Evolutionary conservation across 2,113 vertebrate species (phyloP).

Genomic region (Microtus oregoni): DNA sequence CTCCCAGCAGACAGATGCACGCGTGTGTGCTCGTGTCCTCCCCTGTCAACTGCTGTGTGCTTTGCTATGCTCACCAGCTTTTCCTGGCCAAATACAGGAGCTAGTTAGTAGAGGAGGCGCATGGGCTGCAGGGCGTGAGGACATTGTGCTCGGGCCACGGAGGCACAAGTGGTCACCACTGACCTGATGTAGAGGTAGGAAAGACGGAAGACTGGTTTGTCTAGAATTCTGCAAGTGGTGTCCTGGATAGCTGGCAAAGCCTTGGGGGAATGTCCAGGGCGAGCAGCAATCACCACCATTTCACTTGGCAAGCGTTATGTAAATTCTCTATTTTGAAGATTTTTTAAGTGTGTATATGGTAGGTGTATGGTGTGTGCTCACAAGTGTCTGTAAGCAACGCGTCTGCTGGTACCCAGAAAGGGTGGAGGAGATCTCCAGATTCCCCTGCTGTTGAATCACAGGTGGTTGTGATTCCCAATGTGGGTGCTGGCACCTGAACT

Average conservation of each 20-base stretch:
- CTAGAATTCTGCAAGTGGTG: accelerated
- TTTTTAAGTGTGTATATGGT: background rate
- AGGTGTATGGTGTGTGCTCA: background rate
- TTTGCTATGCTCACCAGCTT: accelerated
- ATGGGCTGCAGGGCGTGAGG: no score
- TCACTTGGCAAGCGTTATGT: accelerated
- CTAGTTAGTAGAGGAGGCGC: background rate
- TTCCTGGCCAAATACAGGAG: background rate
- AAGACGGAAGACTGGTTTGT: background rate
- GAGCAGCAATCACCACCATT: accelerated
- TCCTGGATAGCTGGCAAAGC: accelerated
- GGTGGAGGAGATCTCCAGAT: no score
- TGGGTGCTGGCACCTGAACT: background rate
- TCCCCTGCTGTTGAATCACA: background rate
- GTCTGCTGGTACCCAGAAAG: background rate
- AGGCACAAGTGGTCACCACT: background rate
- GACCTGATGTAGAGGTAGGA: background rate
- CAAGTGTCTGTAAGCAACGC: background rate
- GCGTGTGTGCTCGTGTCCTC: accelerated
- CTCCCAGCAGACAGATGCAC: background rate
- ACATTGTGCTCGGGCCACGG: background rate
- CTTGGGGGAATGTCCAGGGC: no score
- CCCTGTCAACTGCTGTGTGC: background rate
- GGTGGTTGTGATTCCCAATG: background rate
- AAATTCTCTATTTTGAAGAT: background rate